These are phyloP conservation scores for Hoplias malabaricus DNA, from an alignment of 2,113 vertebrate genomes.

Conservation along the genomic window DNA sequence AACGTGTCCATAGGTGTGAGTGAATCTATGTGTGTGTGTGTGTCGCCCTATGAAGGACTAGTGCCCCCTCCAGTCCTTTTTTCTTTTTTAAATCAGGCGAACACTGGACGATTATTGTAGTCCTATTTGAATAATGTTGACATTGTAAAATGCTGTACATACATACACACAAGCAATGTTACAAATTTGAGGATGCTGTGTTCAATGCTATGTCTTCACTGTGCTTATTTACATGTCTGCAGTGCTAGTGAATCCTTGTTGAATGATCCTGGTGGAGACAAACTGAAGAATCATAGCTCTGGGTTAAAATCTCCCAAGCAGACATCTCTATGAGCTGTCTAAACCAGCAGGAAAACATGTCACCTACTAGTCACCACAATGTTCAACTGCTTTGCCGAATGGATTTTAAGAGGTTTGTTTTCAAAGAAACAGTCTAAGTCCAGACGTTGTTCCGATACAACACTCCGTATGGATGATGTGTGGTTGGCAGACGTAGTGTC, in stretches of 20 bases:
- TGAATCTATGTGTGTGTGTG: too few relatives aligned
- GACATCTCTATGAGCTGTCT: not conserved
- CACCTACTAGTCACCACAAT: not conserved
- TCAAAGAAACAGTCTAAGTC: not conserved
- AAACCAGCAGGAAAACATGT: not conserved
- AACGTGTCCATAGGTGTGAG: too few relatives aligned
- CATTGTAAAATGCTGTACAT: too few relatives aligned
- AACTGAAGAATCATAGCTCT: not conserved
- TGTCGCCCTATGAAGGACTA: too few relatives aligned
- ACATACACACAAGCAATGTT: not conserved
- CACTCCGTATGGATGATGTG: not conserved
- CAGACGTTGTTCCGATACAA: not conserved
- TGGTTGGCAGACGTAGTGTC: constrained; percentile 8
- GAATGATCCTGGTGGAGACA: not conserved
- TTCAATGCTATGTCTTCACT: not conserved
- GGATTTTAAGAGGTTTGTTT: not conserved
- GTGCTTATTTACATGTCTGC: not conserved
- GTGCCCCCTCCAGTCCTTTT: too few relatives aligned
- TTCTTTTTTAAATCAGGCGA: too few relatives aligned
- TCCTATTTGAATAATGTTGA: too few relatives aligned
- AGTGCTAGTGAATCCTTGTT: not conserved
- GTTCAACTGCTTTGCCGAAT: not conserved
- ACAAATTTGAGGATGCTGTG: not conserved
- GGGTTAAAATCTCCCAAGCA: not conserved
- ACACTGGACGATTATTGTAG: too few relatives aligned